phyloP scores from a whole-genome alignment of 2,113 vertebrate genomes.

The Azemiops feae region DNA sequence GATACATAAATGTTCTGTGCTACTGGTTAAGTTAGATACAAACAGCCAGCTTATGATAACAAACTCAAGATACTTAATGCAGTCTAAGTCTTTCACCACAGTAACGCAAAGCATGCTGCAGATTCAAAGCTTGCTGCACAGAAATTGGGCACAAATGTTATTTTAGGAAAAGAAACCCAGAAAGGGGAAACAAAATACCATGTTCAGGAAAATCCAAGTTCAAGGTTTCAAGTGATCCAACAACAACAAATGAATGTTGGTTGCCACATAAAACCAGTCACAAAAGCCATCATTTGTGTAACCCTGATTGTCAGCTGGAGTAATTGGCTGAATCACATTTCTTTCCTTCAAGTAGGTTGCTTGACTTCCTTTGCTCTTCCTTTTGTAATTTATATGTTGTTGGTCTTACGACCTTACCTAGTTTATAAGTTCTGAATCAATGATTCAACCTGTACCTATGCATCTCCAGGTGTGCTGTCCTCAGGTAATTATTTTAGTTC shows the following conservation, averaged over 20 bases:
- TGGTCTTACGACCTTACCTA: not conserved
- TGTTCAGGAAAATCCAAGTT: not conserved
- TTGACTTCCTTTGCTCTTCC: not conserved
- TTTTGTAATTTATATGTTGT: not conserved
- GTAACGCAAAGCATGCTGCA: not conserved
- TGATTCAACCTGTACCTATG: not conserved
- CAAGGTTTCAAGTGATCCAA: not conserved
- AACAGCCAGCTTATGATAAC: not conserved
- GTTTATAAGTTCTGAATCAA: not conserved
- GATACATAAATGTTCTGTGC: conserved; percentile 3
- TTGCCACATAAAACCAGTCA: not conserved
- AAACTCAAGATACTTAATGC: not conserved
- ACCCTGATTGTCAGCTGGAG: not conserved
- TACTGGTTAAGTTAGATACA: not conserved
- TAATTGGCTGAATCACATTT: not conserved
- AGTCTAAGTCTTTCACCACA: not conserved
- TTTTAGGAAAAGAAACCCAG: not conserved
- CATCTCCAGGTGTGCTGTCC: not conserved
- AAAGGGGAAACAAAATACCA: not conserved
- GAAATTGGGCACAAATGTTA: not conserved
- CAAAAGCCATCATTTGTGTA: not conserved
- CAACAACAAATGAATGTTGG: not conserved
- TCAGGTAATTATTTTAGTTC: not conserved
- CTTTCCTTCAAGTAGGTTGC: not conserved
- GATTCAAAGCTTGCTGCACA: not conserved